A percentile compares a stretch with the other conserved stretches of the same genome.
These are phyloP conservation scores for Psilanteris sp. DNA, from an alignment of 1,140 invertebrate species.

Conservation along the genomic window DNA sequence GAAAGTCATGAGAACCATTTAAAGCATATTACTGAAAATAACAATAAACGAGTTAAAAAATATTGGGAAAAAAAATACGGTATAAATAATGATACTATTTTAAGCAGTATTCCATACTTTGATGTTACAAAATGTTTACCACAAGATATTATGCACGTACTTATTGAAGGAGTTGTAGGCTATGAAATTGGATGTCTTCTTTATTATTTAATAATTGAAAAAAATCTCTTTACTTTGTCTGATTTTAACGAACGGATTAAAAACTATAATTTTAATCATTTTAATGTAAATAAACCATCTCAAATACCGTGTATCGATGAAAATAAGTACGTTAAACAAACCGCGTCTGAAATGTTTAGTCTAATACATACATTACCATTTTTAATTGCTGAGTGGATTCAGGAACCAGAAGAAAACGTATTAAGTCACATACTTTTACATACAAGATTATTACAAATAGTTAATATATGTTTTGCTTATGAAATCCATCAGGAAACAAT, in stretches of 20 bases:
- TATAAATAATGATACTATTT: not conserved
- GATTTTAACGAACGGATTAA: not conserved
- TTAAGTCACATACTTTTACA: too few relatives aligned
- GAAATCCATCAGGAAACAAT: conserved; percentile 6
- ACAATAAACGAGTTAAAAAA: not conserved
- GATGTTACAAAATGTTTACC: too few relatives aligned
- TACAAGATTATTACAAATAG: conserved; percentile 15
- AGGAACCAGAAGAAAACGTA: too few relatives aligned
- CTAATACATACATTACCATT: conserved; percentile 12
- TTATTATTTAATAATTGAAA: conserved; percentile 1
- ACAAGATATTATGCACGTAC: conserved; percentile 12
- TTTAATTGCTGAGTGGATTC: conserved; percentile 16
- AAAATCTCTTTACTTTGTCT: not conserved
- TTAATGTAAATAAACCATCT: conserved; percentile 11
- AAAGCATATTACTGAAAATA: not conserved
- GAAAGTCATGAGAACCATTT: not conserved
- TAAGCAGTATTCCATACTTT: not conserved
- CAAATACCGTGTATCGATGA: too few relatives aligned
- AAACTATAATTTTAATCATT: conserved; percentile 9
- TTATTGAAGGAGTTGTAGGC: conserved; percentile 1
- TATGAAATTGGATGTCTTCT: conserved; percentile 7
- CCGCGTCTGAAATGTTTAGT: conserved; percentile 11
- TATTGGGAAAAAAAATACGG: too few relatives aligned
- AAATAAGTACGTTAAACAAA: conserved; percentile 4
- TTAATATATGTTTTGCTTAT: conserved; percentile 23